Evolutionary conservation across 2,797 vertebrate species (phyloP).

Genomic region (Clangula hyemalis): DNA sequence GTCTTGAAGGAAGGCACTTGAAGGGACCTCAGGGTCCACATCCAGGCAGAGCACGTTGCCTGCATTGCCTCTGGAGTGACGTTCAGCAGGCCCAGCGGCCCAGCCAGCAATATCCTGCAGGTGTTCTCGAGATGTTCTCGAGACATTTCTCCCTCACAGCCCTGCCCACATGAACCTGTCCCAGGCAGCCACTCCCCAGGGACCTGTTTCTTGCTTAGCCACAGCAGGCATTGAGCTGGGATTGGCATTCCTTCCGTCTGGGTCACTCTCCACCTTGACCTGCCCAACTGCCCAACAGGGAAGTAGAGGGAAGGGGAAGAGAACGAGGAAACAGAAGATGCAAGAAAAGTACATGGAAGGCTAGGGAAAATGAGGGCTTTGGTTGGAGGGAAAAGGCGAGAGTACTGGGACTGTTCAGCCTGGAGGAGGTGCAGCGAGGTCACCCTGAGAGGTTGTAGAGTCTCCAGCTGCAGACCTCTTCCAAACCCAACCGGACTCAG

Average conservation of each 20-base stretch:
- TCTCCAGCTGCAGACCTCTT: neutral
- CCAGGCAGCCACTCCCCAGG: neutral
- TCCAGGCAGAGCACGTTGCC: neutral
- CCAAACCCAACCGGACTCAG: rapidly evolving
- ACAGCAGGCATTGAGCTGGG: rapidly evolving
- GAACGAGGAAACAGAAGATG: no score
- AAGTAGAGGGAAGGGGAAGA: neutral
- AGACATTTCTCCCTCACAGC: neutral
- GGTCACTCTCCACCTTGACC: no score
- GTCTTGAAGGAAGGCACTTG: neutral
- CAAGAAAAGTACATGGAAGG: neutral
- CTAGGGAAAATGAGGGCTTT: neutral
- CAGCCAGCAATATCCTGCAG: neutral
- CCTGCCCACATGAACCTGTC: neutral
- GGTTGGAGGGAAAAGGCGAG: neutral
- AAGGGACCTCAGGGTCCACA: neutral
- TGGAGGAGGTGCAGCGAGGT: no score
- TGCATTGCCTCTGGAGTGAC: neutral
- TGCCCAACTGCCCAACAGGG: neutral
- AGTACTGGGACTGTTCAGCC: no score
- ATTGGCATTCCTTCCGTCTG: neutral
- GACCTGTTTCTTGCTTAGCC: neutral
- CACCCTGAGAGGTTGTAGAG: neutral
- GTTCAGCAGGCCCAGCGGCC: neutral
- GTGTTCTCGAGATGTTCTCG: no score